These are phyloP conservation scores for Stegastes partitus DNA, from an alignment of 2,113 vertebrate species.

Conservation along the genomic window DNA sequence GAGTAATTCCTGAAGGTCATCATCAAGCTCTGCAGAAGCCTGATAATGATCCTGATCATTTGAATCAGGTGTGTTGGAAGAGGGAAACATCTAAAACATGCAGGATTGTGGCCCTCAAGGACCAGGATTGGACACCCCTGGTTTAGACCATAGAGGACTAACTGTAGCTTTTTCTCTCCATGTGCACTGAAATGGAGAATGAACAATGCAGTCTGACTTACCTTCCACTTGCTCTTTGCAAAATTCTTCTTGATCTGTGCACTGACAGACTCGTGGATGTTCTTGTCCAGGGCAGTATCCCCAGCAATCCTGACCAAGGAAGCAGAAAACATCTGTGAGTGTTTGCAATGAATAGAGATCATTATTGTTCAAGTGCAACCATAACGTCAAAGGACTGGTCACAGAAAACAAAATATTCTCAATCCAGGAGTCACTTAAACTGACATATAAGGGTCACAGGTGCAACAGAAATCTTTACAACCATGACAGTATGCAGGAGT, in stretches of 20 bases:
- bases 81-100: too few relatives aligned
- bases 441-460: background rate
- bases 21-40: too few relatives aligned
- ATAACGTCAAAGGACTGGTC: background rate
- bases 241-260: constrained; percentile 99
- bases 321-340: background rate
- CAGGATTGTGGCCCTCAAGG: too few relatives aligned
- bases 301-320: constrained; percentile 90
- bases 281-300: constrained; percentile 96
- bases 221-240: constrained; percentile 99
- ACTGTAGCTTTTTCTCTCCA: constrained; percentile 3
- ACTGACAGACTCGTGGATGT: constrained; percentile 98
- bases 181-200: background rate
- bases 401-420: background rate
- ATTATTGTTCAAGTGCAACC: background rate
- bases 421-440: background rate
- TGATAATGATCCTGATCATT: too few relatives aligned
- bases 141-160: too few relatives aligned
- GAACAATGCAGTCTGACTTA: constrained; percentile 68
- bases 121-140: too few relatives aligned
- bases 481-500: background rate
- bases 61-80: too few relatives aligned
- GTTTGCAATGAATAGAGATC: background rate
- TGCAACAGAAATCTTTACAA: background rate
- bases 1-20: background rate